These are phyloP conservation scores for Coryphaenoides rupestris DNA, from an alignment of 2,113 vertebrate species.

Conservation along the genomic window DNA sequence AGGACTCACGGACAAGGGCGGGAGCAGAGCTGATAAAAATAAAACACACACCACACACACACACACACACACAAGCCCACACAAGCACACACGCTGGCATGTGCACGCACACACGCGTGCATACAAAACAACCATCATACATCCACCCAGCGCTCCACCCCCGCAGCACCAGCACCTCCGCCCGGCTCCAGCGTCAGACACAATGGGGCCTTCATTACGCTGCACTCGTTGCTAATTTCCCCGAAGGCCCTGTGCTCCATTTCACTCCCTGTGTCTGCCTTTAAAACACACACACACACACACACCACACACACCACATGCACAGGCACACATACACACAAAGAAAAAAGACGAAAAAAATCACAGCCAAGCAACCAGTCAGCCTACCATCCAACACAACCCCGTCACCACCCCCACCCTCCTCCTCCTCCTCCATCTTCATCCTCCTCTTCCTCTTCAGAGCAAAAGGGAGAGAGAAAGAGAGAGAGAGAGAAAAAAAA, in stretches of 20 bases:
- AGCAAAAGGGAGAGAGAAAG: constrained; percentile 7
- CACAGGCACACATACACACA: too few species aligned
- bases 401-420: not conserved
- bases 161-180: constrained; percentile 29
- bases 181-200: constrained; percentile 56
- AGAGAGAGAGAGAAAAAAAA: not conserved
- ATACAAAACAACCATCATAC: constrained; percentile 21
- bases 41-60: too few species aligned
- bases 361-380: not conserved
- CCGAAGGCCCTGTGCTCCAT: constrained; percentile 71
- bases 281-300: constrained; percentile 12
- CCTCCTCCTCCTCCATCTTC: constrained; percentile 5
- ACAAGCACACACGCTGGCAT: too few species aligned
- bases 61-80: not conserved
- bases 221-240: constrained; percentile 71
- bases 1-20: constrained; percentile 51
- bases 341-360: constrained; percentile 26
- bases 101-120: not conserved
- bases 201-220: constrained; percentile 69
- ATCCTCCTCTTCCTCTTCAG: constrained; percentile 59
- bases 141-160: constrained; percentile 16
- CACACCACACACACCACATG: too few species aligned
- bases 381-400: constrained; percentile 5
- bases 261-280: constrained; percentile 68
- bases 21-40: constrained; percentile 39